Conservation (phyloP, 2,113 vertebrate species). For the Scolopax mira region DNA sequence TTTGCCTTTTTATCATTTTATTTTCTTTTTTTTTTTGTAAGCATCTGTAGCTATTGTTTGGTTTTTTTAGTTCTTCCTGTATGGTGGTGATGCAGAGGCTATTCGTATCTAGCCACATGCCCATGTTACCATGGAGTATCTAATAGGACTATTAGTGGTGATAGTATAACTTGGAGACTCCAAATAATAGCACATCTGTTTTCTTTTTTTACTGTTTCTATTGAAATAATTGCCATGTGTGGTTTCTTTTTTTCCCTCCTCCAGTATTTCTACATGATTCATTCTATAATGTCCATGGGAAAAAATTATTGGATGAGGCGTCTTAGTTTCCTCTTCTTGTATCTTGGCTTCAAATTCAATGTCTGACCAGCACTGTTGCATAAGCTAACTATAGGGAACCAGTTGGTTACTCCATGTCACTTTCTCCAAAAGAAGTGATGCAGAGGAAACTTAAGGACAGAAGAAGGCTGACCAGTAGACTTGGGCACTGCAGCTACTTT, state of each 20-base stretch:
- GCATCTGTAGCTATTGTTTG: neutral
- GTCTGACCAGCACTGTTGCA: neutral
- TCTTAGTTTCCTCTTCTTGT: neutral
- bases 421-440: neutral
- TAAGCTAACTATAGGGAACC: neutral
- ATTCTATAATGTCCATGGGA: rapidly evolving
- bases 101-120: rapidly evolving
- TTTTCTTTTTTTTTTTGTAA: neutral
- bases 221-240: neutral
- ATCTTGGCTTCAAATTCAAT: neutral
- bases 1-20: neutral
- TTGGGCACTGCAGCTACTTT: neutral
- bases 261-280: neutral
- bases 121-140: neutral
- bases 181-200: neutral
- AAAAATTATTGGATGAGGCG: neutral
- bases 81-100: neutral
- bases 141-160: rapidly evolving
- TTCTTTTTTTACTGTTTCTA: neutral
- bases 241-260: neutral
- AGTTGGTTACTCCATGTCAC: neutral
- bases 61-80: neutral
- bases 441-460: neutral
- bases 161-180: neutral
- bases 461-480: neutral